A percentile compares a stretch with the other conserved stretches of the same genome.
Evolutionary conservation across 2,888 invertebrate species (phyloP).

Genomic region (Hirudinaria manillensis): DNA sequence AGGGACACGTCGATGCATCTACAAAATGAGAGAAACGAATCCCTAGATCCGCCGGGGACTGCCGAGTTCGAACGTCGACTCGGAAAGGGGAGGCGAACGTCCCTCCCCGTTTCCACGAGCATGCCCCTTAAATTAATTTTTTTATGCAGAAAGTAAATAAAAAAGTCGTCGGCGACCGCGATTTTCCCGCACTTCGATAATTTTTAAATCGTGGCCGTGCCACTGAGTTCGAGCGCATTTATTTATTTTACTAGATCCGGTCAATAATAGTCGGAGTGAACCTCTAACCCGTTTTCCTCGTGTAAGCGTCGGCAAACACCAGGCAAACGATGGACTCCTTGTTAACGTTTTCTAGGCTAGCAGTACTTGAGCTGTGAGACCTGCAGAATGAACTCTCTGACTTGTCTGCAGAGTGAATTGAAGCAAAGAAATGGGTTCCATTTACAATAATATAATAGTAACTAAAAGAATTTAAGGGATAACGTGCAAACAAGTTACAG

Average conservation of each 20-base stretch:
- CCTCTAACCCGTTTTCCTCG: conserved; percentile 77
- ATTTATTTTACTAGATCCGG: too few relatives aligned
- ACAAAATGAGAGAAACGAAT: conserved; percentile 35
- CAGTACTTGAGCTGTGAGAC: conserved; percentile 93
- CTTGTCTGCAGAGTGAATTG: conserved; percentile 26
- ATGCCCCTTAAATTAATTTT: neutral
- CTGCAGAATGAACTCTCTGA: conserved; percentile 85
- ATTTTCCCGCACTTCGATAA: too few relatives aligned
- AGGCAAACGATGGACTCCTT: conserved; percentile 92
- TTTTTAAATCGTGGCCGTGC: too few relatives aligned
- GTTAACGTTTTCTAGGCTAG: conserved; percentile 91
- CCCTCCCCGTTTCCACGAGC: neutral
- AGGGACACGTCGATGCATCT: conserved; percentile 82
- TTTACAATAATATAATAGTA: neutral
- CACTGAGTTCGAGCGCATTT: too few relatives aligned
- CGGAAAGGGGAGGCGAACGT: neutral
- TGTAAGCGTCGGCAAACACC: conserved; percentile 89
- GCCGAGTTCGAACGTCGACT: neutral
- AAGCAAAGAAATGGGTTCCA: neutral
- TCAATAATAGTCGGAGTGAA: conserved; percentile 7
- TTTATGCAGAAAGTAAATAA: neutral
- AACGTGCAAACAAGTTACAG: neutral
- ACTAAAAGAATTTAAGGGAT: neutral
- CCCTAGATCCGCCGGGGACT: neutral
- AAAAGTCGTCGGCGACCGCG: too few relatives aligned